Base-by-base conservation (phyloP, 2,113 vertebrate genomes). In the Ceyx margarethae region DNA sequence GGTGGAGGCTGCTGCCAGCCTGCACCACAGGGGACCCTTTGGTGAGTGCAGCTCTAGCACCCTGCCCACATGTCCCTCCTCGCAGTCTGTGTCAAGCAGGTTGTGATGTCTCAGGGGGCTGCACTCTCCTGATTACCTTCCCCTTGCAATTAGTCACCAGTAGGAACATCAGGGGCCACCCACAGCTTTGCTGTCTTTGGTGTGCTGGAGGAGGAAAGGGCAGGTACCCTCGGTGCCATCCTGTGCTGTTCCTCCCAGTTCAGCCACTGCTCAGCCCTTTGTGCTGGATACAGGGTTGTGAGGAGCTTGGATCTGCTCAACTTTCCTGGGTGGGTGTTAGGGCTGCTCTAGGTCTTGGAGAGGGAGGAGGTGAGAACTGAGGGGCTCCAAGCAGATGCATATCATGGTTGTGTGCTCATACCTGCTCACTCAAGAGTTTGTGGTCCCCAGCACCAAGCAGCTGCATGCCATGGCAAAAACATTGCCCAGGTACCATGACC, bases 221-320 rank as follows among this genome's bases (percentile, higher is more conserved):
- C 57, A 26, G 31, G 50, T 82, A 37, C 26, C 29, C 51, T n/a
- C 3, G 4, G 18, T 85, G 57, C 68, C 20, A 4, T 35, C 37
- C 54, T 5, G 1, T 16, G 68, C 58, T 54, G 43, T 22, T 82
- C 42, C 29, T 68, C 13, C 14, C 17, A 0, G 53, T 43, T 33
- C 43, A 53, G 35, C 19, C 62, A 31, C 31, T 1, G 6, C 58
- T 40, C 26, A 3, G 43, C 45, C 29, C 48, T 67, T 31, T 5
- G 14, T 1, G 9, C 13, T 4, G 4, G 33, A 4, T 18, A 0
- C 0, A 5, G 50, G 56, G 26, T 51, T 78, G 26, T 5, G 13
- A 10, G 12, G 75, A 67, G 35, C 14, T 22, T 33, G 75, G 51
- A 29, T 33, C 28, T 69, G 74, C 58, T 77, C 54, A 8, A 56